Conservation (phyloP, 2,888 invertebrate species). For the Trissonchulus latispiculum region DNA sequence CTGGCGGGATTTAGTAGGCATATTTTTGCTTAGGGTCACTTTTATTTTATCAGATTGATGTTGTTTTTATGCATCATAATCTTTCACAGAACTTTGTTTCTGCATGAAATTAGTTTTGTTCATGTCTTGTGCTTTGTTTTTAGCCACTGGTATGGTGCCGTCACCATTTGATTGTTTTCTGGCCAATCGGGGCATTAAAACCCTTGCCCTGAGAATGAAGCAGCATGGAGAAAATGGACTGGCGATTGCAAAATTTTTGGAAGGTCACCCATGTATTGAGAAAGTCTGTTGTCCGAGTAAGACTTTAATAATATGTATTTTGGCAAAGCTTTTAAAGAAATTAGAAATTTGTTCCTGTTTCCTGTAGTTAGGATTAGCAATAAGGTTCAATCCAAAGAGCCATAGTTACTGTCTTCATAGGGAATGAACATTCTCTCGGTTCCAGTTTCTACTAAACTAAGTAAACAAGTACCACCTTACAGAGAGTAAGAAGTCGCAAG, state of each 20-base stretch:
- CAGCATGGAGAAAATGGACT: constrained; percentile 69
- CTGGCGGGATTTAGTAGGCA: neutral
- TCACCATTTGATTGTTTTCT: constrained; percentile 92
- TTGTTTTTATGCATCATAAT: neutral
- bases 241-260: constrained; percentile 67
- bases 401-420: no score
- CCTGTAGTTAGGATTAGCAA: no score
- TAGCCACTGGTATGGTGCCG: constrained; percentile 82
- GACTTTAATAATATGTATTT: neutral
- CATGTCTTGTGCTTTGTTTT: no score
- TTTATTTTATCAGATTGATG: constrained; percentile 17
- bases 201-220: constrained; percentile 79
- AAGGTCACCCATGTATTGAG: constrained; percentile 62
- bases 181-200: constrained; percentile 79
- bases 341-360: constrained; percentile 32
- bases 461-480: no score
- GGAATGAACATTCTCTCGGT: no score
- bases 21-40: neutral
- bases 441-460: no score
- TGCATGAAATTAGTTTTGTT: no score
- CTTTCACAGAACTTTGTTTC: no score
- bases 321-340: neutral
- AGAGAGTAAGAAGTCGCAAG: no score
- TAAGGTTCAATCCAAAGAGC: no score
- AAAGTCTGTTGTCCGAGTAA: constrained; percentile 72